Evolutionary conservation across 2,113 vertebrate species (phyloP), one percentile per base, ranked within the genome.

Genomic region (Gorsachius goisagi): DNA sequence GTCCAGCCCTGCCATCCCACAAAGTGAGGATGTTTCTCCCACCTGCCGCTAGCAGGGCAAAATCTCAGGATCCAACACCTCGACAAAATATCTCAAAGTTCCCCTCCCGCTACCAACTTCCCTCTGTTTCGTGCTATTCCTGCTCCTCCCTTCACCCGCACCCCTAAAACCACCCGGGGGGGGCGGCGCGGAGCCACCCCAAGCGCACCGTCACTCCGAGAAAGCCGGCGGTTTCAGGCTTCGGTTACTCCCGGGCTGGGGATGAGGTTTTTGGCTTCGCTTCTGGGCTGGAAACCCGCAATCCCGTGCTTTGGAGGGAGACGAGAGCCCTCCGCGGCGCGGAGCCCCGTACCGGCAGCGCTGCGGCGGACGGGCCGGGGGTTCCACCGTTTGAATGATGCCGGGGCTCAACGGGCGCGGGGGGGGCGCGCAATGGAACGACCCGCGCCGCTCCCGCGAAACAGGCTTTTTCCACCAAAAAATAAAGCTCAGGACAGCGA

Each of bases 21-120:
- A 21, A 33, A 92, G 33, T 1, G 1, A 32, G n/a, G 39, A 20
- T 16, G 8, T 21, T 60, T 62, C 64, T 30, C 58, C 62, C 56
- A 17, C 35, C 26, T 1, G 5, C 37, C 1, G 1, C 11, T 13
- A 6, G 17, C 37, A 41, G 78, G 37, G 69, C 18, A 50, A 32
- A 59, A 18, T 62, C 55, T 55, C 24, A n/a, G 35, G n/a, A 23
- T n/a, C 39, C 44, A 49, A 26, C 32, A 58, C 7, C 21, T n/a
- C 11, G 0, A 45, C 22, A 53, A 89, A 68, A 63, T 11, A 53
- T 3, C 37, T 50, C 15, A 3, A 44, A 45, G 11, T 35, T 3
- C 2, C n/a, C 3, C 13, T 19, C 32, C 3, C 0, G 1, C 19
- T 39, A 30, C 30, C 39, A n/a, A 0, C 18, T 27, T 22, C 19